Conservation (phyloP, 2,888 invertebrate genomes). For the Helleia helle region DNA sequence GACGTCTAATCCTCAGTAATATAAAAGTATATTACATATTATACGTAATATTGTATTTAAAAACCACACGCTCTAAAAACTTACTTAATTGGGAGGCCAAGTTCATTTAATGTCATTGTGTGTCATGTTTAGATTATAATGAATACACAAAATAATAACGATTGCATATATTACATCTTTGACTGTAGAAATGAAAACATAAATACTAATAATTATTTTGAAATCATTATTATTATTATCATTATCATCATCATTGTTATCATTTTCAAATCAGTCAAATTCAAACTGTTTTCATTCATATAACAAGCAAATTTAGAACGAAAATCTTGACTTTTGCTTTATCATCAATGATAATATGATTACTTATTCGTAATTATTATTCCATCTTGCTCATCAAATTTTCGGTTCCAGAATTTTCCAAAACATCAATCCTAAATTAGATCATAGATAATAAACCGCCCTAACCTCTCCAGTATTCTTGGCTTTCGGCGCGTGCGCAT, state of each 20-base stretch:
- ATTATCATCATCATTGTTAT: not conserved
- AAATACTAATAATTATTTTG: too few species aligned
- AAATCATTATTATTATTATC: not conserved
- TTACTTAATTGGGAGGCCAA: not conserved
- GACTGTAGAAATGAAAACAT: too few species aligned
- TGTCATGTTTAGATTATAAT: too few species aligned
- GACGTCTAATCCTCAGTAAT: too few species aligned
- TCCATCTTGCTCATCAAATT: not conserved
- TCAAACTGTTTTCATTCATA: too few species aligned
- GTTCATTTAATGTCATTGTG: constrained; percentile 1
- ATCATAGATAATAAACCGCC: too few species aligned
- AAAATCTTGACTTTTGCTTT: not conserved
- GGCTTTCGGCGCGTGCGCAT: constrained; percentile 32
- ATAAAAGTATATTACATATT: not conserved
- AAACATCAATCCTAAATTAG: not conserved
- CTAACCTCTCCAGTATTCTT: constrained; percentile 3
- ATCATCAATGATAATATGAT: not conserved
- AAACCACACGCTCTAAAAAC: constrained; percentile 6
- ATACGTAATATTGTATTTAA: not conserved
- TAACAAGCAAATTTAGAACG: too few species aligned
- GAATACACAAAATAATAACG: too few species aligned
- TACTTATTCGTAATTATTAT: not conserved
- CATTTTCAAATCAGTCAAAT: too few species aligned
- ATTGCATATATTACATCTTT: too few species aligned
- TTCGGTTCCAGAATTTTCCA: too few species aligned